Base-by-base conservation (phyloP, 2,797 vertebrate species). In the Sardinella longiceps region DNA sequence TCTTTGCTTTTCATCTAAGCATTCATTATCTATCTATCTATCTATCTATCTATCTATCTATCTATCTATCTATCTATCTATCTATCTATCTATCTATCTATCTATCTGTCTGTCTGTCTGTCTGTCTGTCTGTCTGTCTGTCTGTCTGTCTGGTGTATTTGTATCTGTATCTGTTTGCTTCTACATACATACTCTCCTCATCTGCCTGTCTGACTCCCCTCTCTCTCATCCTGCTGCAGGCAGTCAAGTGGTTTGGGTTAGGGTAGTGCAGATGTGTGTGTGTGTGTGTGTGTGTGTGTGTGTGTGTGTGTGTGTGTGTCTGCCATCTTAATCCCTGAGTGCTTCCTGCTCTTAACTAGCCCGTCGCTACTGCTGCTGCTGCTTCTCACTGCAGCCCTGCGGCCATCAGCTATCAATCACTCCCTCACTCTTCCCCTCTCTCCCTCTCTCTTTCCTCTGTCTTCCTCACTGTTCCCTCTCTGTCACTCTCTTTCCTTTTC, bases 401-500 rank as follows among this genome's bases (percentile, higher is more conserved):
- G 92, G 94, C 91, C 89, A 93, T 92, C 87, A 91, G 93, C 93
- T 91, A 95, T 95, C 94, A 94, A 91, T 94, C 88, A 89, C 85
- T 63, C 83, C 39, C 70, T 37, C 81, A 86, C 86, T 88, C 84
- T 56, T 39, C 18, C 46, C 58, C 74, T 30, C 25, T 74, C 63
- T 48, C 82, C n/a, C 58, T 60, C 43, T 50, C 43, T 66, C 39
- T 30, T 60, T 3, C n/a, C n/a, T n/a, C n/a, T 28, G 4, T 58
- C 5, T 58, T 2, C 7, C n/a, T 28, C 10, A 12, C 58, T 28
- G 2, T 80, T 80, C 66, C 39, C 63, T 60, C 81, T 90, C 83
- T 80, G n/a, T n/a, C n/a, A n/a, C 56, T 84, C 91, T 90, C 88
- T 87, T 87, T 90, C 87, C 89, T 84, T 84, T 82, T n/a, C n/a